These are phyloP conservation scores for Conomelus anceps DNA, from an alignment of 2,888 invertebrate species.

Conservation along the genomic window DNA sequence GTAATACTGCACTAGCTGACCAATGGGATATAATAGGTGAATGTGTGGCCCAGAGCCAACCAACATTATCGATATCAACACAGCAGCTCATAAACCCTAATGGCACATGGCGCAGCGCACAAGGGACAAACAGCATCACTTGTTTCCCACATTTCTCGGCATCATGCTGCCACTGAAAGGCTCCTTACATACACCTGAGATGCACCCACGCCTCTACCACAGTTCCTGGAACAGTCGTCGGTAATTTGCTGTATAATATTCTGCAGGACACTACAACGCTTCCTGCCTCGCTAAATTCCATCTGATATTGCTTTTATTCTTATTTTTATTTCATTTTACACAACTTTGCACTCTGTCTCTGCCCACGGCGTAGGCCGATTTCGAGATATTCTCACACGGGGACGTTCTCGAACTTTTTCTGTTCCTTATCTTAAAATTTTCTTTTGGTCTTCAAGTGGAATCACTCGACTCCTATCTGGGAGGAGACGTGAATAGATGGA, in stretches of 20 bases:
- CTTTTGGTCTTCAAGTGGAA: no score
- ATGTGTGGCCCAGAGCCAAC: neutral
- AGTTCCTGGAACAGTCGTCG: neutral
- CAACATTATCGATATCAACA: neutral
- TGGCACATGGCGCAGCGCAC: neutral
- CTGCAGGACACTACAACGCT: neutral
- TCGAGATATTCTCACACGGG: neutral
- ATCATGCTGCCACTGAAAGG: neutral
- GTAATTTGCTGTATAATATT: no score
- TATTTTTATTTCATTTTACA: neutral
- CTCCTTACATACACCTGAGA: neutral
- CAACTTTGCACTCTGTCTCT: neutral
- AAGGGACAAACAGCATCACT: neutral
- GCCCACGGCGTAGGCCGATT: neutral
- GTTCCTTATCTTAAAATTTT: no score
- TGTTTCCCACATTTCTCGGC: neutral
- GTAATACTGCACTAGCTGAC: neutral
- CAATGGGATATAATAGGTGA: neutral
- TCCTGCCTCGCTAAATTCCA: neutral
- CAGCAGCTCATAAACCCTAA: neutral
- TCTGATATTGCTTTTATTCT: neutral
- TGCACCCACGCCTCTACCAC: neutral
- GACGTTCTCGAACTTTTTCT: neutral
- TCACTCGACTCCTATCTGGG: no score
- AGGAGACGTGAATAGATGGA: no score